Conservation (phyloP, 2,797 vertebrate species). For the Enteromius viviparus region DNA sequence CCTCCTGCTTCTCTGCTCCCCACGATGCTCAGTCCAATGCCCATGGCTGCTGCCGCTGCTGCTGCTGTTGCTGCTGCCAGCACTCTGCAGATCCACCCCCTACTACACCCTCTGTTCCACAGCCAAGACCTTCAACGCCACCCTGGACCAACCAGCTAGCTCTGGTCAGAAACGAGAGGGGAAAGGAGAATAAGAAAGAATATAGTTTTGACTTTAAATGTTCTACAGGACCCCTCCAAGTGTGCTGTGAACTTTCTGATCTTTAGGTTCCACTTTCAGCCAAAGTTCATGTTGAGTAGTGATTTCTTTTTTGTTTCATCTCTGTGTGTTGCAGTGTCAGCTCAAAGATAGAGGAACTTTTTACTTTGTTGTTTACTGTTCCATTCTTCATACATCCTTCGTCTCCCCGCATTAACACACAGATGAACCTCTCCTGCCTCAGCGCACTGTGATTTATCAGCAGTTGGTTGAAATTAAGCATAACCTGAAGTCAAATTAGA, state of each 20-base stretch:
- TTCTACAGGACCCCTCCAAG: not conserved
- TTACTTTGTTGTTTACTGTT: conserved; percentile 16
- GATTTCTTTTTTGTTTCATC: conserved; percentile 24
- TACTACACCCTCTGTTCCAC: conserved; percentile 83
- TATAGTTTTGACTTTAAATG: not conserved
- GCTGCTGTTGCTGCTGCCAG: conserved; percentile 72
- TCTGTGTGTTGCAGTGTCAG: conserved; percentile 25
- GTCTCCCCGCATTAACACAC: conserved; percentile 13
- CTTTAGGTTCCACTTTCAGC: conserved; percentile 33
- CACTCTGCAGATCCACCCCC: conserved; percentile 75
- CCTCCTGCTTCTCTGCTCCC: conserved; percentile 77
- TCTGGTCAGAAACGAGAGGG: not conserved
- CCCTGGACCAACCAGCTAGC: conserved; percentile 70
- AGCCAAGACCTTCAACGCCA: conserved; percentile 78
- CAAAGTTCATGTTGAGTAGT: conserved; percentile 49
- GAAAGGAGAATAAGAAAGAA: not conserved
- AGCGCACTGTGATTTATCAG: conserved; percentile 41
- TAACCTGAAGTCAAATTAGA: conserved; percentile 28
- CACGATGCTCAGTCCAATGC: conserved; percentile 81
- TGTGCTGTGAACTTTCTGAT: conserved; percentile 14
- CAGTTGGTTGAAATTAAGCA: conserved; percentile 24
- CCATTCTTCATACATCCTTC: not conserved
- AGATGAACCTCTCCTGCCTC: conserved; percentile 33
- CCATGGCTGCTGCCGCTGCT: conserved; percentile 71
- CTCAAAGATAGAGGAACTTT: conserved; percentile 6